These are phyloP conservation scores for Archocentrus centrarchus DNA, from an alignment of 2,113 vertebrate species.

Conservation along the genomic window DNA sequence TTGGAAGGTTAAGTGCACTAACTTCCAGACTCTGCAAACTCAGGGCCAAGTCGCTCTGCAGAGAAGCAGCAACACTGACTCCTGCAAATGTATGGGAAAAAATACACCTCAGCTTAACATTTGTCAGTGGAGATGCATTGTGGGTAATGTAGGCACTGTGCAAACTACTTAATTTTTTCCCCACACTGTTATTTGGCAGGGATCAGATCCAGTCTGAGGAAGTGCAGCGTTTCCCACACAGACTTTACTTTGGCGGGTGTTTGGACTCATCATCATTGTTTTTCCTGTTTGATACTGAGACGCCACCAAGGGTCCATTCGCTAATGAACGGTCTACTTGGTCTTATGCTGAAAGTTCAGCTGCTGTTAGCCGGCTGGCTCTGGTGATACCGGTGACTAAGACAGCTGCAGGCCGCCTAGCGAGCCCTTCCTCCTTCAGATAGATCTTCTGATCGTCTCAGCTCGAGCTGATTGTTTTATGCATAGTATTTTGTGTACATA, in stretches of 20 bases:
- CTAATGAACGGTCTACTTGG: accelerated
- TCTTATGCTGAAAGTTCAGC: background rate
- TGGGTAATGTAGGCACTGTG: background rate
- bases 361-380: background rate
- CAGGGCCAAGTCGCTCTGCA: too few relatives aligned
- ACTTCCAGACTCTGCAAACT: background rate
- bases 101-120: background rate
- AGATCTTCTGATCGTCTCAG: background rate
- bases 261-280: too few relatives aligned
- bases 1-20: background rate
- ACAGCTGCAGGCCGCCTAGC: background rate
- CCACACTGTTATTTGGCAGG: background rate
- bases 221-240: background rate
- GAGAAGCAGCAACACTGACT: background rate
- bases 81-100: background rate
- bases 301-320: background rate
- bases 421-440: background rate
- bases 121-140: background rate
- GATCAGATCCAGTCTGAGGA: background rate
- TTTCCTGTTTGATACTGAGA: too few relatives aligned
- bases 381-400: background rate
- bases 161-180: background rate
- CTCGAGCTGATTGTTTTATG: background rate
- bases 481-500: background rate
- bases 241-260: background rate